Percentiles rank a stretch among this genome's conserved stretches.
Conservation (phyloP, 1,140 invertebrate species). For the Dryas iulia region DNA sequence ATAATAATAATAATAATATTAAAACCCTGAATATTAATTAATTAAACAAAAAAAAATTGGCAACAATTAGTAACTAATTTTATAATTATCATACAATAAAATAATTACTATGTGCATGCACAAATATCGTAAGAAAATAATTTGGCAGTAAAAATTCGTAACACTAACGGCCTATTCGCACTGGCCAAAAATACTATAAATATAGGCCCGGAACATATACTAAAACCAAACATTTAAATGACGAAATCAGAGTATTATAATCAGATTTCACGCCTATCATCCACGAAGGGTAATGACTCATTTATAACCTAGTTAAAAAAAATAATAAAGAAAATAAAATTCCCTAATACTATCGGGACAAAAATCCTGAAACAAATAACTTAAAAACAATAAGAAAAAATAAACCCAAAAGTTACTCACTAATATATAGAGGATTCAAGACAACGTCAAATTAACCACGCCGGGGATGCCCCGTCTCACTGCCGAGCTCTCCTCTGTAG, state of each 20-base stretch:
- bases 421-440: slow-evolving; percentile 77
- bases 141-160: slow-evolving; percentile 80
- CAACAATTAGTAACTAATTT: slow-evolving; percentile 78
- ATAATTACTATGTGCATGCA: slow-evolving; percentile 78
- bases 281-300: slow-evolving; percentile 69
- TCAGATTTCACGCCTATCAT: slow-evolving; percentile 61
- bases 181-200: slow-evolving; percentile 77
- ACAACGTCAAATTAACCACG: slow-evolving; percentile 58
- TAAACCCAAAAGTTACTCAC: slow-evolving; percentile 78
- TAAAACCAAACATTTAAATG: slow-evolving; percentile 72
- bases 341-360: slow-evolving; percentile 80
- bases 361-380: slow-evolving; percentile 80
- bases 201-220: slow-evolving; percentile 73
- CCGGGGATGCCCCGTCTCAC: slow-evolving; percentile 33
- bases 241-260: slow-evolving; percentile 74
- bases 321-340: slow-evolving; percentile 80
- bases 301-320: slow-evolving; percentile 69
- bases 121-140: slow-evolving; percentile 80
- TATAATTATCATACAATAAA: slow-evolving; percentile 76
- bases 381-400: slow-evolving; percentile 80
- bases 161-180: slow-evolving; percentile 75
- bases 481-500: not conserved
- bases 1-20: slow-evolving; percentile 75
- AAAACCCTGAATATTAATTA: slow-evolving; percentile 77
- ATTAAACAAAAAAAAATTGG: slow-evolving; percentile 72